phyloP scores from a whole-genome alignment of 2,888 invertebrate genomes.

The Sarcophaga variegata region DNA sequence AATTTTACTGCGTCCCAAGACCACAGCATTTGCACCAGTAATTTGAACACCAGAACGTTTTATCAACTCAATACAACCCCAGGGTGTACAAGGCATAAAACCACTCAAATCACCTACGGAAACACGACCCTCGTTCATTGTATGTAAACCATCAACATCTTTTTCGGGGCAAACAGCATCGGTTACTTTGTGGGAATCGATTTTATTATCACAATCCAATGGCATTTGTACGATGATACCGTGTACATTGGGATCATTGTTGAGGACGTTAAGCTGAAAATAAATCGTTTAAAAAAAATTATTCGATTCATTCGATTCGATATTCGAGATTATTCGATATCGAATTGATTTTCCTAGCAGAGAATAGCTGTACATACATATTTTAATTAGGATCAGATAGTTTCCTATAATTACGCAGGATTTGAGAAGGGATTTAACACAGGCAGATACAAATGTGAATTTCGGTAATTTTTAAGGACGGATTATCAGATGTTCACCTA shows the following conservation, averaged over 20 bases:
- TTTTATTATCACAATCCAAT: conserved; percentile 90
- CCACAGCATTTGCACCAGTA: conserved; percentile 93
- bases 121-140: conserved; percentile 95
- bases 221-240: conserved; percentile 99
- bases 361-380: too few relatives aligned
- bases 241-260: conserved; percentile 92
- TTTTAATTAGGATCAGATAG: too few relatives aligned
- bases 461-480: too few relatives aligned
- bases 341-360: too few relatives aligned
- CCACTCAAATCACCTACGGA: conserved; percentile 94
- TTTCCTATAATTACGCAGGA: too few relatives aligned
- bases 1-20: conserved; percentile 98
- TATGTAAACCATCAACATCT: conserved; percentile 97
- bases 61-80: conserved; percentile 92
- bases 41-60: conserved; percentile 90
- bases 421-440: too few relatives aligned
- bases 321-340: too few relatives aligned
- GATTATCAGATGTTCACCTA: too few relatives aligned
- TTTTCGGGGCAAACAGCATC: conserved; percentile 94
- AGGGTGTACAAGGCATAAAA: conserved; percentile 98
- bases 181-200: conserved; percentile 93
- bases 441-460: too few relatives aligned
- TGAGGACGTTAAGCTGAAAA: conserved; percentile 83
- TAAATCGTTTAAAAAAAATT: background rate
- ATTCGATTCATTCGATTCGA: too few relatives aligned